Evolutionary conservation across 2,797 vertebrate species (phyloP).

Genomic region (Spheniscus humboldti): DNA sequence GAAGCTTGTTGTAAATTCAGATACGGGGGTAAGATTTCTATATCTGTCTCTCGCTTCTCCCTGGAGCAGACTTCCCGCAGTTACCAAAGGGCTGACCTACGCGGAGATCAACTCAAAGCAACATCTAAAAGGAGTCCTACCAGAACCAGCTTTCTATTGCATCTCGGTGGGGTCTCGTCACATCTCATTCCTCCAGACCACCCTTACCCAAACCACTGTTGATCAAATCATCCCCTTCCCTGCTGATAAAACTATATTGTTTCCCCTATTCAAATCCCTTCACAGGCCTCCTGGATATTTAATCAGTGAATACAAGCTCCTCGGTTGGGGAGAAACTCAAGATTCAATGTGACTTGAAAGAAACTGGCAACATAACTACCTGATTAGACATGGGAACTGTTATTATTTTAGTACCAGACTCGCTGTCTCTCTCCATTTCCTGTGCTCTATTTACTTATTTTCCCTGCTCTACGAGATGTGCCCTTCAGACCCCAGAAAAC

Average conservation of each 20-base stretch:
- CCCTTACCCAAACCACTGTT: background rate
- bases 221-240: background rate
- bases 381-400: background rate
- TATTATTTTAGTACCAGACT: background rate
- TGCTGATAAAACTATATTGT: background rate
- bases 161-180: accelerated
- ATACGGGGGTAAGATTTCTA: background rate
- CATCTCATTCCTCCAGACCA: background rate
- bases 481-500: background rate
- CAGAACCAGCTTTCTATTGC: background rate
- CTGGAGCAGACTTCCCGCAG: background rate
- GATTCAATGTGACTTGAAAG: background rate
- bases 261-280: background rate
- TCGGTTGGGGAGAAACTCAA: background rate
- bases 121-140: background rate
- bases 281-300: background rate
- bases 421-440: background rate
- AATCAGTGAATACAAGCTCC: background rate
- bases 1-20: background rate
- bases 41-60: background rate
- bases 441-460: background rate
- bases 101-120: background rate
- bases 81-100: background rate
- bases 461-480: background rate
- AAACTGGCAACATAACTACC: background rate